Base-by-base conservation (phyloP, 2,113 vertebrate genomes). In the Pelobates fuscus region DNA sequence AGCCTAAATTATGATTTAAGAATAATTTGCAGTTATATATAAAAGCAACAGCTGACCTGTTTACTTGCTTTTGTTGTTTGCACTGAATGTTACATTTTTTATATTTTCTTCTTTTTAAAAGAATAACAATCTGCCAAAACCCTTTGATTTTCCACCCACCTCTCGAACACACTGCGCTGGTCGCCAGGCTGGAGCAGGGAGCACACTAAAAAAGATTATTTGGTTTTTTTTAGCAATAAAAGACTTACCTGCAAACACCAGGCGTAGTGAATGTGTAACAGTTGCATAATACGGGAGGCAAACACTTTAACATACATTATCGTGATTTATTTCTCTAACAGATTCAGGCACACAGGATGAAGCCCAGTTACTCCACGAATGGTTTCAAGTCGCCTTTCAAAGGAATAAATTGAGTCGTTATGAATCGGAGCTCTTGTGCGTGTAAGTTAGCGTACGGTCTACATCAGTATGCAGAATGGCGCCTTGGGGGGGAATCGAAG, bases 371-470 rank as follows among this genome's bases (percentile, higher is more conserved):
- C 90, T 95, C 27, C 95, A 96, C 71, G 91, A 92, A 81, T 99
- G 97, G 97, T 94, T 96, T 81, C 91, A 92, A 77, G 88, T 98
- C 25, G 97, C 95, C 30, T 82, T 96, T 88, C 95, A 99, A 88
- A 99, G 97, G 92, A 97, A 98, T 85, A 91, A 93, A 85, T 84
- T 98, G 84, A 91, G 82, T 23, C 92, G 92, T 75, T 96, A 95
- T 0, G 97, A 99, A 81, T 95, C 94, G 11, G 95, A 97, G 81
- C 93, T 99, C 11, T 84, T 90, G 84, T 90, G 86, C 80, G 87
- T 86, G 91, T 93, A 88, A 92, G 91, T 91, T 82, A 85, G 65
- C 70, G 73, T 70, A 82, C 77, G 59, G 24, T 11, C 77, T 72
- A 66, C 74, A 70, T 49, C 21, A 65, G 18, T 67, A 71, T 25